Percentiles rank a stretch among this genome's conserved stretches.
These are phyloP conservation scores for Deilephila elpenor DNA, from an alignment of 2,888 invertebrate genomes.

Conservation along the genomic window DNA sequence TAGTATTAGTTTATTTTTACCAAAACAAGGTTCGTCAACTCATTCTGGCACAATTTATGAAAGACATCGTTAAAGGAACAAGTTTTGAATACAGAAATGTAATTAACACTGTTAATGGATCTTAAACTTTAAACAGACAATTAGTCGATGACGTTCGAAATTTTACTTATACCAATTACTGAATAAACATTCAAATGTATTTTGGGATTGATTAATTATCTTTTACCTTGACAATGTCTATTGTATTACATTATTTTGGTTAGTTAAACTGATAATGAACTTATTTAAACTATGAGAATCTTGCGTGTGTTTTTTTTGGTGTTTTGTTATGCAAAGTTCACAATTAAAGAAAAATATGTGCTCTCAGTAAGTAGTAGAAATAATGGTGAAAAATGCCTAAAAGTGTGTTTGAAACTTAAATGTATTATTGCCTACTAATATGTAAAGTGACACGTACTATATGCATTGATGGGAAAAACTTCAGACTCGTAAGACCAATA, in stretches of 20 bases:
- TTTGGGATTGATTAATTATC: background rate
- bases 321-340: too few species aligned
- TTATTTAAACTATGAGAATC: too few species aligned
- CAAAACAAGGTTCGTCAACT: background rate
- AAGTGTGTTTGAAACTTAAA: too few species aligned
- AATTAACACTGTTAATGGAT: conserved; percentile 23
- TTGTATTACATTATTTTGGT: background rate
- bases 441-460: too few species aligned
- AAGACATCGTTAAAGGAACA: conserved; percentile 20
- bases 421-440: too few species aligned
- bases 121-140: conserved; percentile 25
- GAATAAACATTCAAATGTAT: conserved; percentile 8
- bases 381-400: too few species aligned
- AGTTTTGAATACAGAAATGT: conserved; percentile 19
- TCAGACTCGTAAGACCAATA: too few species aligned
- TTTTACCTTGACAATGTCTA: background rate
- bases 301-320: too few species aligned
- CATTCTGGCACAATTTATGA: conserved; percentile 13
- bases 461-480: too few species aligned
- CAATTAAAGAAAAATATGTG: too few species aligned
- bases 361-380: too few species aligned
- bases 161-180: conserved; percentile 12
- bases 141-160: conserved; percentile 25
- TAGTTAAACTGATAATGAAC: background rate
- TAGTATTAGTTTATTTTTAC: background rate